Evolutionary conservation across 2,113 vertebrate species (phyloP).

Genomic region (Motacilla tschutschensis): DNA sequence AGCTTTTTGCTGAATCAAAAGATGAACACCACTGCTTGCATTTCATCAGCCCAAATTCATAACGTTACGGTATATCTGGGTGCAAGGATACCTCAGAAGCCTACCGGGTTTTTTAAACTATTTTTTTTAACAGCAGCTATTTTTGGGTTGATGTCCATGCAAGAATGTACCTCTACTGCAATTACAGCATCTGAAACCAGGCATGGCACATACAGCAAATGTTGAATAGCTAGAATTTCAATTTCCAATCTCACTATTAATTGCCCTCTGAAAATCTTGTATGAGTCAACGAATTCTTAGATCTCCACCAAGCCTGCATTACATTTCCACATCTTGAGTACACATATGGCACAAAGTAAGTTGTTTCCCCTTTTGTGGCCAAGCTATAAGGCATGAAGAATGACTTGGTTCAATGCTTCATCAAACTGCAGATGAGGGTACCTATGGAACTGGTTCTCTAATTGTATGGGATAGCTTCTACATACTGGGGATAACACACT

Average conservation of each 20-base stretch:
- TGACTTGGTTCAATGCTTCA: slow-evolving; percentile 36
- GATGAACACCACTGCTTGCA: neutral
- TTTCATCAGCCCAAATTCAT: neutral
- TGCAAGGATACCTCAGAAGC: neutral
- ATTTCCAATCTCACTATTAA: neutral
- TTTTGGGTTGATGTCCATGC: neutral
- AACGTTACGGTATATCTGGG: neutral
- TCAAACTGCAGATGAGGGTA: slow-evolving; percentile 5
- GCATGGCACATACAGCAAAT: neutral
- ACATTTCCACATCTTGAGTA: neutral
- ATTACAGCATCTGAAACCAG: neutral
- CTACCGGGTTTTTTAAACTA: neutral
- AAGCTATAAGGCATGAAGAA: neutral
- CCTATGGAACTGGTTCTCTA: slow-evolving; percentile 10
- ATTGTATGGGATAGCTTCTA: slow-evolving; percentile 31
- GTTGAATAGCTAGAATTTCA: neutral
- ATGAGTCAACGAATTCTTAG: slow-evolving; percentile 22
- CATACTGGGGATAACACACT: slow-evolving; percentile 1
- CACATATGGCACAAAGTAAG: neutral
- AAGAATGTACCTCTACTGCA: neutral
- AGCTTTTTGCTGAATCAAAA: neutral
- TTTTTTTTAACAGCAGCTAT: neutral
- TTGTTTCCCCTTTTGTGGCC: neutral
- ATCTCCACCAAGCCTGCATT: neutral
- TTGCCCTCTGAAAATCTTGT: slow-evolving; percentile 35